These are phyloP conservation scores for Enteromius argenteus DNA, from an alignment of 2,797 vertebrate species.

Conservation along the genomic window DNA sequence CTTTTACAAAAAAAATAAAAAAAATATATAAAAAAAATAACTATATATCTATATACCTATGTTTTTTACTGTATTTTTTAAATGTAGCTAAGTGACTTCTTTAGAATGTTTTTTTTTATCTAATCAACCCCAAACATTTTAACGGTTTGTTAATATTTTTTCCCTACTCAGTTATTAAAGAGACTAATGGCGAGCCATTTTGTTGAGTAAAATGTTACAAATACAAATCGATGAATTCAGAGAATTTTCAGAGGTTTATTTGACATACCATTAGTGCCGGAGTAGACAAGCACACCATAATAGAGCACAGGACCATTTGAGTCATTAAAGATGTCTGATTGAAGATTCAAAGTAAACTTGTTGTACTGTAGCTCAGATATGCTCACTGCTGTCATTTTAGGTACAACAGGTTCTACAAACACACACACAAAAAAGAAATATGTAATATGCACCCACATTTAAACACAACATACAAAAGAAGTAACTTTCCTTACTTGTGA, in stretches of 20 bases:
- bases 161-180: not conserved
- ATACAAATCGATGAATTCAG: not conserved
- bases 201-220: not conserved
- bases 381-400: accelerated
- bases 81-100: not conserved
- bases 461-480: not conserved
- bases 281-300: constrained; percentile 71
- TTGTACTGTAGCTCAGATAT: accelerated
- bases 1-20: no score
- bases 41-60: no score
- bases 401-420: constrained; percentile 65
- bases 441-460: not conserved
- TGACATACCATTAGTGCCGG: constrained; percentile 50
- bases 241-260: constrained; percentile 9
- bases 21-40: no score
- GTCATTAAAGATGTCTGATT: constrained; percentile 41
- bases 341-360: constrained; percentile 65
- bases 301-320: constrained; percentile 65
- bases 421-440: constrained; percentile 47
- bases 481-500: constrained; percentile 70
- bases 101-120: not conserved
- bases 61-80: not conserved
- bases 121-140: not conserved
- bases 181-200: not conserved
- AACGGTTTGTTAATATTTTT: not conserved